phyloP scores from a whole-genome alignment of 2,888 invertebrate species.

The Heteromurus nitidus region DNA sequence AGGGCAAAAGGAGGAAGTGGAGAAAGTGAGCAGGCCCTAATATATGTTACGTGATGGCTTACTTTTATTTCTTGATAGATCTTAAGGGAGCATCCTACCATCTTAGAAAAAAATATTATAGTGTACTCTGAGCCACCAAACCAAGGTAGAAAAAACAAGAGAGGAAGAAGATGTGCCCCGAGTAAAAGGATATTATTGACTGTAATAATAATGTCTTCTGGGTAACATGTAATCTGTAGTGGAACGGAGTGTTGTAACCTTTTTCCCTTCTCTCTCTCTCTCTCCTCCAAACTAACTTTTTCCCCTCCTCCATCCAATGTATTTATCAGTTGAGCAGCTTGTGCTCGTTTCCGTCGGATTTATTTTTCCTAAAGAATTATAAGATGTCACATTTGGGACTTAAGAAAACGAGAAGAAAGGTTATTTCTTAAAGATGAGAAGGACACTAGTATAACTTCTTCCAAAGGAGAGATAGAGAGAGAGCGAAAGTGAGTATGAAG shows the following conservation, averaged over 20 bases:
- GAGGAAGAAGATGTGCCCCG: too few species aligned
- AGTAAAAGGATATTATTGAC: conserved; percentile 30
- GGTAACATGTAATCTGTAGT: not conserved
- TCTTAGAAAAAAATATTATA: conserved; percentile 1
- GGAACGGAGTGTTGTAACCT: too few species aligned
- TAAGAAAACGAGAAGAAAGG: conserved; percentile 21
- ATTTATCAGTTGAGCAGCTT: not conserved
- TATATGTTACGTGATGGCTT: conserved; percentile 57
- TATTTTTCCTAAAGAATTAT: conserved; percentile 46
- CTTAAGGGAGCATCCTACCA: conserved; percentile 41
- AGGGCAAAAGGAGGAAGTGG: conserved; percentile 5
- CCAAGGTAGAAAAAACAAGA: not conserved
- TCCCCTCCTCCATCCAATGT: conserved; percentile 13
- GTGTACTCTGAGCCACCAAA: not conserved
- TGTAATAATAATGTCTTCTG: conserved; percentile 38
- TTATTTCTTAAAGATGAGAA: conserved; percentile 10
- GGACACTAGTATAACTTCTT: too few species aligned
- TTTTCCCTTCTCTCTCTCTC: too few species aligned
- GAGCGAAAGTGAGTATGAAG: not conserved
- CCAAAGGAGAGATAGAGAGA: not conserved
- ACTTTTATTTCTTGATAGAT: conserved; percentile 50
- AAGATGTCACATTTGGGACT: conserved; percentile 57
- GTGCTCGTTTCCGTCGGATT: conserved; percentile 41
- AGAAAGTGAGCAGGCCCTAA: conserved; percentile 31
- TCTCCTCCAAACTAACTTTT: too few species aligned